Evolutionary conservation across 2,888 invertebrate genomes (phyloP), one percentile per base, ranked within the genome.

Genomic region (Hydriomena furcata): DNA sequence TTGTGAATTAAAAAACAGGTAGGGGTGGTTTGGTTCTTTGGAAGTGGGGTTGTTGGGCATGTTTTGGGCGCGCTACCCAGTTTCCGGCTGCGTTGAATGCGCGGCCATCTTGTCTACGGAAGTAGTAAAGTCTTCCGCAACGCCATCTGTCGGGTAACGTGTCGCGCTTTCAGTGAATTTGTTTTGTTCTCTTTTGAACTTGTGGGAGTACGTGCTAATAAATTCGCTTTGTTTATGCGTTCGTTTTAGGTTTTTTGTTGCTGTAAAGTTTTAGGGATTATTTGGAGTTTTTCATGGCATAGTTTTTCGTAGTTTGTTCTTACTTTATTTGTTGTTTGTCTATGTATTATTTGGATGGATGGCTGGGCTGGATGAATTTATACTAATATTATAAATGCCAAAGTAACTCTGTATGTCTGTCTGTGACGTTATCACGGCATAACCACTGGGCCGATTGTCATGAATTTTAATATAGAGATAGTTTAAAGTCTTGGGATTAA

Each of bases 41-140:
- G 3, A 0, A 11, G 4, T 12, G 31, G 23, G 34, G 38, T 32
- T 56, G 46, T 63, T 74, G 74, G 76, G 79, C 78, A 69, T 81
- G 83, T 84, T 73, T 76, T 68, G 74, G 76, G 76, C 63, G 71
- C 71, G 74, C 69, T 69, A 76, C 75, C 79, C 79, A 82, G 84
- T 81, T 84, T 88, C 87, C 88, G 79, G 78, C 65, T 71, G 76
- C 76, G 73, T 73, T 80, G 80, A 83, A 80, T 78, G 79, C 73
- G 67, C 80, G 77, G 86, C 87, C 88, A 87, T 88, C 87, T 88
- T 88, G 87, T 82, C 79, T 78, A 67, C 79, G 91, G 91, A 90
- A 90, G 89, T 90, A 87, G 89, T 91, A 90, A 90, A 88, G 82
- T 83, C 88, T 90, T 90, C 89, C 89, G 85, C 62, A 78, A 66